A percentile compares a stretch with the other conserved stretches of the same genome.
phyloP scores from a whole-genome alignment of 2,888 invertebrate genomes.

The Dynastes tityus region DNA sequence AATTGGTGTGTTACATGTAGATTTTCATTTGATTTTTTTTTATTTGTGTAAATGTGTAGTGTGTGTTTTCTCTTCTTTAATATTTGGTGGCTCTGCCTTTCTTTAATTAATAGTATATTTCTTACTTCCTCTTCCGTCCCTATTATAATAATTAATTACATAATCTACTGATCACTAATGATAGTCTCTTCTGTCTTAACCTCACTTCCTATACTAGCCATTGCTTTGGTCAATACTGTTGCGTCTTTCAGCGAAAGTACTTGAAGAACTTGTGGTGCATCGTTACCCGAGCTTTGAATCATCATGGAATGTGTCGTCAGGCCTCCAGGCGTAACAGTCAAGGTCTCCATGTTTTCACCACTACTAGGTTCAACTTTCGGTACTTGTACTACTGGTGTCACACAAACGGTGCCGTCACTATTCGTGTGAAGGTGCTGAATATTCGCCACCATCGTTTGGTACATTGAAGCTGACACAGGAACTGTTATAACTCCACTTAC shows the following conservation, averaged over 20 bases:
- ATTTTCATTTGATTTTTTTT: too few relatives aligned
- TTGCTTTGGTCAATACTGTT: conserved; percentile 85
- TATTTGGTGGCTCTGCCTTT: background rate
- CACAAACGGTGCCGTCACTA: conserved; percentile 87
- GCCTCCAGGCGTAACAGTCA: conserved; percentile 82
- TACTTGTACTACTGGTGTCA: conserved; percentile 89
- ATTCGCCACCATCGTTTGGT: conserved; percentile 95
- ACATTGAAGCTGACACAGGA: conserved; percentile 95
- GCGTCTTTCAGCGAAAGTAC: conserved; percentile 91
- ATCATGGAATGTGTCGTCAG: conserved; percentile 84
- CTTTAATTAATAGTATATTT: background rate
- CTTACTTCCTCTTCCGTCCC: background rate
- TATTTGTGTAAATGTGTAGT: too few relatives aligned
- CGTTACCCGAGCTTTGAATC: conserved; percentile 80
- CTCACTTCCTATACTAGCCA: conserved; percentile 78
- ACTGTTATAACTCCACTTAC: conserved; percentile 96
- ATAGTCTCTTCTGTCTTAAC: conserved; percentile 82
- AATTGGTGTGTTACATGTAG: too few relatives aligned
- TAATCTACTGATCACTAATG: conserved; percentile 68
- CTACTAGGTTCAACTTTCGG: conserved; percentile 81
- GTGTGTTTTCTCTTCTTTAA: background rate
- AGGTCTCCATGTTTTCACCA: conserved; percentile 81
- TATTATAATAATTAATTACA: conserved; percentile 8
- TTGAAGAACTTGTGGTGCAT: conserved; percentile 86
- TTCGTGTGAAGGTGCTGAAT: conserved; percentile 84